phyloP scores from a whole-genome alignment of 1,140 invertebrate species.

The Heliconius hewitsoni region DNA sequence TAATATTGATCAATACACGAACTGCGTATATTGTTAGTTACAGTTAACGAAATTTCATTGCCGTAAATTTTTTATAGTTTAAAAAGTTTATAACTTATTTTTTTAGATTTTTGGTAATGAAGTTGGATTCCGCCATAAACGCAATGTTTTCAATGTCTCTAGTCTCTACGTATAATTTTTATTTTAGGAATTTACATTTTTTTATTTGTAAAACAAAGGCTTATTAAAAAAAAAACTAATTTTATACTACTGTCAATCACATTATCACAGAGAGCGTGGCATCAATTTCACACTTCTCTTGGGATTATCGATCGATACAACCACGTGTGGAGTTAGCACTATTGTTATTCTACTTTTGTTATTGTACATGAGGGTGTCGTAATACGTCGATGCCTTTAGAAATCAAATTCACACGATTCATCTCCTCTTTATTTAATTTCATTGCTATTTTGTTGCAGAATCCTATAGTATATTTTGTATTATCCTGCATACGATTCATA shows the following conservation, averaged over 20 bases:
- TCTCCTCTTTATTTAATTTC: neutral
- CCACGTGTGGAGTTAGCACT: neutral
- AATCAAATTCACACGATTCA: neutral
- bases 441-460: neutral
- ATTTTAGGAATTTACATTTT: neutral
- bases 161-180: neutral
- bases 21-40: neutral
- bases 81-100: too few relatives aligned
- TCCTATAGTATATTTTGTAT: neutral
- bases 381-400: conserved; percentile 5
- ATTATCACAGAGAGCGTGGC: neutral
- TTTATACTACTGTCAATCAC: neutral
- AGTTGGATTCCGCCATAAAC: too few relatives aligned
- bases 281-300: neutral
- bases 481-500: neutral
- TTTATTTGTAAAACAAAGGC: neutral
- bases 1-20: conserved; percentile 18
- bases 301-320: neutral
- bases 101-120: too few relatives aligned
- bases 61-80: too few relatives aligned
- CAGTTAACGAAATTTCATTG: neutral
- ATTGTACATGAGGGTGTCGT: neutral
- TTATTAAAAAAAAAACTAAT: neutral
- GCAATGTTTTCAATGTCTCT: too few relatives aligned
- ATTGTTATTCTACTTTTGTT: conserved; percentile 11